Evolutionary conservation across 2,888 invertebrate species (phyloP).

Genomic region (Ormia ochracea): DNA sequence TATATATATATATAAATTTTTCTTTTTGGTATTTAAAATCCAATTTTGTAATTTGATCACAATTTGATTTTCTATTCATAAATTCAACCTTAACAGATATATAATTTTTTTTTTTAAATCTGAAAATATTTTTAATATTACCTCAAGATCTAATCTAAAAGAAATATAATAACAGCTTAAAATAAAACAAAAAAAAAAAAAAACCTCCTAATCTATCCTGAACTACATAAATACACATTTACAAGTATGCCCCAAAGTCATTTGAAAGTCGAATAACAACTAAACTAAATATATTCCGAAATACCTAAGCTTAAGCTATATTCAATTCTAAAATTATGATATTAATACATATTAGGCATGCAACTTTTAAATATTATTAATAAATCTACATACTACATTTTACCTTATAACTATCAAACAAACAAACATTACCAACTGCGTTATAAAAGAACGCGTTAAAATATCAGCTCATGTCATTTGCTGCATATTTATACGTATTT

Average conservation of each 20-base stretch:
- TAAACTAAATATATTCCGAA: slow-evolving; percentile 21
- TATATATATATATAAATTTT: too few species aligned
- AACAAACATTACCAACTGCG: slow-evolving; percentile 15
- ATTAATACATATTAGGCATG: slow-evolving; percentile 40
- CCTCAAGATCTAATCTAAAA: slow-evolving; percentile 37
- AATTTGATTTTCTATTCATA: too few species aligned
- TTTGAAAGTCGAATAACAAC: slow-evolving; percentile 10
- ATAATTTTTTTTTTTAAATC: slow-evolving; percentile 21
- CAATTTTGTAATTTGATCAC: too few species aligned
- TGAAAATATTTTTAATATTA: slow-evolving; percentile 25
- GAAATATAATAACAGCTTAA: background rate
- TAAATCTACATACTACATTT: slow-evolving; percentile 21
- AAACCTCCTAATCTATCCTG: slow-evolving; percentile 30
- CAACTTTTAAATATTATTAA: background rate
- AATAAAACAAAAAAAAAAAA: slow-evolving; percentile 34
- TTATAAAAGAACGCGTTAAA: slow-evolving; percentile 24
- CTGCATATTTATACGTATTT: slow-evolving; percentile 12
- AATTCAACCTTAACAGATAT: too few species aligned
- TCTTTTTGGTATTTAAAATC: too few species aligned
- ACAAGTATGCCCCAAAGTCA: slow-evolving; percentile 32
- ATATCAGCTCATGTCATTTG: slow-evolving; percentile 42
- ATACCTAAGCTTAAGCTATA: slow-evolving; percentile 34
- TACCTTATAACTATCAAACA: slow-evolving; percentile 38
- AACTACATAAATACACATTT: background rate
- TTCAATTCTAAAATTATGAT: slow-evolving; percentile 53